Conservation (phyloP, 2,888 invertebrate genomes). For the Epirrhoe tristata region DNA sequence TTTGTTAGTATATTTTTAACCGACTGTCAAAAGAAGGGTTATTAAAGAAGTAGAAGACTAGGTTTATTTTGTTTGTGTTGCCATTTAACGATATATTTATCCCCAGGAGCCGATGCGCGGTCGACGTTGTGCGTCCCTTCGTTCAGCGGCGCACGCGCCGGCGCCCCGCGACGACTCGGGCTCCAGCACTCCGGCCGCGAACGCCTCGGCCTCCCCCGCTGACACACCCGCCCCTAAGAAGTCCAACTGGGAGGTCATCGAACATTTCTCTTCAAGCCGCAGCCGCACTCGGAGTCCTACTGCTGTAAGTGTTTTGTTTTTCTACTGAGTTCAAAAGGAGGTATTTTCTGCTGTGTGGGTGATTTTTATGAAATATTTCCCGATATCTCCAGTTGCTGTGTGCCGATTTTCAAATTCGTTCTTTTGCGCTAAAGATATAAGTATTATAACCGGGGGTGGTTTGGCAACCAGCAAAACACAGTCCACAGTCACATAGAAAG, state of each 20-base stretch:
- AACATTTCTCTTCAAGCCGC: constrained; percentile 90
- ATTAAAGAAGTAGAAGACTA: no score
- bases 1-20: no score
- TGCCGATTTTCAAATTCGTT: no score
- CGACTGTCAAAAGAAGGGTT: no score
- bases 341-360: no score
- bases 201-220: constrained; percentile 81
- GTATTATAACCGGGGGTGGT: no score
- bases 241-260: constrained; percentile 96
- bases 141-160: constrained; percentile 74
- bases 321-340: neutral
- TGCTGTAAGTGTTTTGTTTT: constrained; percentile 61
- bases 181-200: constrained; percentile 75
- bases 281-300: constrained; percentile 82
- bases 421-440: no score
- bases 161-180: constrained; percentile 66
- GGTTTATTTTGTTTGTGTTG: no score
- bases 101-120: constrained; percentile 87
- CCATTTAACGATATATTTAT: constrained; percentile 35
- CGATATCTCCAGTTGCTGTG: no score
- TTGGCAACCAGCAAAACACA: no score
- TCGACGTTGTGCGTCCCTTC: constrained; percentile 85
- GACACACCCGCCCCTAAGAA: constrained; percentile 87
- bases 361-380: no score
- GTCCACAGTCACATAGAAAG: no score